Conservation (phyloP, 2,113 vertebrate genomes). For the Empidonax traillii region DNA sequence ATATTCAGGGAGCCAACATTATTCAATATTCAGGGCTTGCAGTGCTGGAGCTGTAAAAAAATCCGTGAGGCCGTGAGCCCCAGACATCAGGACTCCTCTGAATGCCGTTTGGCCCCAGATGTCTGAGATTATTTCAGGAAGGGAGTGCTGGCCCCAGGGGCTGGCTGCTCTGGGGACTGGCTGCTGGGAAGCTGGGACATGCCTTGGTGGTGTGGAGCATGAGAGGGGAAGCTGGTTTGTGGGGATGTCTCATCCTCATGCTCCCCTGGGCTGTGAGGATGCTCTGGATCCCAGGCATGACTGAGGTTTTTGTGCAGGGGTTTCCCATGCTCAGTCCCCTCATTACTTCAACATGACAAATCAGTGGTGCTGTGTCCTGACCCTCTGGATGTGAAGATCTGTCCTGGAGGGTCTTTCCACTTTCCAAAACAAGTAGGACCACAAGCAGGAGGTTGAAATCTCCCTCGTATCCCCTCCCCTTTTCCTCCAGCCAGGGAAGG, state of each 20-base stretch:
- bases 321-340: not conserved
- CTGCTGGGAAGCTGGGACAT: not conserved
- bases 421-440: not conserved
- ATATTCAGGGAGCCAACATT: not conserved
- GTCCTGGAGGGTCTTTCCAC: not conserved
- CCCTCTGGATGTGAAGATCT: not conserved
- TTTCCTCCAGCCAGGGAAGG: not conserved
- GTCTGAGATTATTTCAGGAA: conserved; percentile 30
- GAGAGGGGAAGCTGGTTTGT: not conserved
- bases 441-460: not conserved
- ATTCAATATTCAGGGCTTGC: not conserved
- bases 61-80: not conserved
- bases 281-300: not conserved
- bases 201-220: not conserved
- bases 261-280: not conserved
- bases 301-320: not conserved
- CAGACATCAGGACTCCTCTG: conserved; percentile 30
- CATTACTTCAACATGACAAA: not conserved
- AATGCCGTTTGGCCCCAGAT: conserved; percentile 11
- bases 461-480: fast-evolving
- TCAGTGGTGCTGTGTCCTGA: not conserved
- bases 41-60: not conserved
- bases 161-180: not conserved
- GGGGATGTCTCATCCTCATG: not conserved
- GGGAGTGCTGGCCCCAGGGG: not conserved